Conservation (phyloP, 2,797 vertebrate genomes). For the Manis pentadactyla region DNA sequence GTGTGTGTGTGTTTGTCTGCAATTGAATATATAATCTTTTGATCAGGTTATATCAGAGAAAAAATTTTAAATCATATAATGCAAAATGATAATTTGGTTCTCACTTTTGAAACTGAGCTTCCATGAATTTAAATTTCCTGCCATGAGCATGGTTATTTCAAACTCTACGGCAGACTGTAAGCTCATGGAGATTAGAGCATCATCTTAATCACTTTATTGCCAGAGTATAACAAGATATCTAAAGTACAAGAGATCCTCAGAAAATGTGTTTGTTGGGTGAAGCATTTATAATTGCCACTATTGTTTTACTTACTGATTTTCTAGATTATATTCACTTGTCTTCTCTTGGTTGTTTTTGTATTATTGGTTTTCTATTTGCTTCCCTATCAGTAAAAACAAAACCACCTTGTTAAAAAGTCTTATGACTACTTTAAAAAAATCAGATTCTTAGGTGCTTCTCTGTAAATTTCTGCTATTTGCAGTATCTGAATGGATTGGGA, state of each 20-base stretch:
- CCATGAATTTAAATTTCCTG: not conserved
- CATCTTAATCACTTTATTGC: not conserved
- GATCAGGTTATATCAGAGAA: not conserved
- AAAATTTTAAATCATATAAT: not conserved
- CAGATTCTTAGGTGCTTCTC: not conserved
- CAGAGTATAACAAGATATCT: not conserved
- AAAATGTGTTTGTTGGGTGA: not conserved
- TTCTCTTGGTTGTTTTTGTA: not conserved
- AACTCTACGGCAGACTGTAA: not conserved
- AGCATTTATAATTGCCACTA: not conserved
- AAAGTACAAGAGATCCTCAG: not conserved
- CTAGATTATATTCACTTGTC: not conserved
- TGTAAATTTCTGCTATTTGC: not conserved
- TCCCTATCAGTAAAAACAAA: not conserved
- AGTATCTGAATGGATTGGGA: not conserved
- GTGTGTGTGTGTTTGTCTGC: not conserved
- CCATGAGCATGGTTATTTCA: not conserved
- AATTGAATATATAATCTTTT: not conserved
- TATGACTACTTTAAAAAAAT: constrained; percentile 1
- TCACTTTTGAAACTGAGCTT: not conserved
- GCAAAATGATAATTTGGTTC: not conserved
- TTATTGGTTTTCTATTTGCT: not conserved
- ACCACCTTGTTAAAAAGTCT: not conserved
- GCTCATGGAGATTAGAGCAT: not conserved
- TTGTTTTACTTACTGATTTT: not conserved